These are phyloP conservation scores for Varroa destructor DNA, from an alignment of 1,140 invertebrate genomes.

Conservation along the genomic window DNA sequence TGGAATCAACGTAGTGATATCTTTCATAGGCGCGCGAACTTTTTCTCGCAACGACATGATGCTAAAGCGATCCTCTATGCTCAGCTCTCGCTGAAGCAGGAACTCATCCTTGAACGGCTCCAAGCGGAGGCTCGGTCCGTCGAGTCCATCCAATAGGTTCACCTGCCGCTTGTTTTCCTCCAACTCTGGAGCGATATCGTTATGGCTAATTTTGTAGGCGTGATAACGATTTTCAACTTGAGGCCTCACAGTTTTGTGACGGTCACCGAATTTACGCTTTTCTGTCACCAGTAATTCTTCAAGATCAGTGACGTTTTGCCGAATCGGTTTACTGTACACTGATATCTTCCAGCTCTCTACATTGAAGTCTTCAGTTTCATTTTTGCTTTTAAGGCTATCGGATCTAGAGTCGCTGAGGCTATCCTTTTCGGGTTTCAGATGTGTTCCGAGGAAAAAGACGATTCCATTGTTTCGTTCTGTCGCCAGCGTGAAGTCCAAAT, in stretches of 20 bases:
- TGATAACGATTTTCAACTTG: background rate
- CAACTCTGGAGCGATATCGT: background rate
- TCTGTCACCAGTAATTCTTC: background rate
- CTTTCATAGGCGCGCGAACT: conserved; percentile 10
- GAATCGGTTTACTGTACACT: background rate
- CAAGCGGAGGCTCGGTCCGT: background rate
- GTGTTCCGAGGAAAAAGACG: conserved; percentile 8
- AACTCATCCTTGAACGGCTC: conserved; percentile 20
- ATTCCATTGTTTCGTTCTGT: conserved; percentile 27
- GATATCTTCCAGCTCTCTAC: conserved; percentile 10
- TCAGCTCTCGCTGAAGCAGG: background rate
- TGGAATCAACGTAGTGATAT: conserved; percentile 3
- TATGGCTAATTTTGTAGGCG: background rate
- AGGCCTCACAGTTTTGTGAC: background rate
- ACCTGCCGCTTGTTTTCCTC: background rate
- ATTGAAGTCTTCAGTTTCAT: background rate
- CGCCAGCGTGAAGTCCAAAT: background rate
- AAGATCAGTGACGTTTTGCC: background rate
- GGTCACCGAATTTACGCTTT: background rate
- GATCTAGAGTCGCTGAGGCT: too few relatives aligned
- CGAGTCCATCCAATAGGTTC: conserved; percentile 10
- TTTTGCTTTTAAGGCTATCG: background rate
- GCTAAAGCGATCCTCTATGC: conserved; percentile 7
- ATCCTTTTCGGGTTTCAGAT: background rate
- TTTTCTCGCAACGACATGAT: conserved; percentile 2